Percentiles rank a stretch among this genome's conserved stretches.
phyloP scores from a whole-genome alignment of 2,113 vertebrate species.

The cattle (Bos taurus) region ARS-UCD2.0 NC_037352.1:23128501-23129000 shows the following conservation, averaged over 20 bases:
- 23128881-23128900: constrained; percentile 55
- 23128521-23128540: neutral
- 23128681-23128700: neutral
- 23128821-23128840: constrained; percentile 59
- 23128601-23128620: neutral
- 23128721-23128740: neutral
- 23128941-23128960: constrained; percentile 59
- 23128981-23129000: constrained; percentile 73
- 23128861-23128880: constrained; percentile 17
- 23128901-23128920: constrained; percentile 35
- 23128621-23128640: neutral
- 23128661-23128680: neutral
- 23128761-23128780: neutral
- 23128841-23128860: constrained; percentile 41
- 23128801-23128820: neutral
- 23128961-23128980: constrained; percentile 56
- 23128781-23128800: neutral
- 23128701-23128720: neutral
- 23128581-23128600: neutral
- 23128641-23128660: neutral
- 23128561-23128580: neutral
- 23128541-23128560: neutral
- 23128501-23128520: neutral
- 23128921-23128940: constrained; percentile 25
- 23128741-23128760: constrained; percentile 3